phyloP scores from a whole-genome alignment of 2,888 invertebrate genomes.

The Plebejus argus region DNA sequence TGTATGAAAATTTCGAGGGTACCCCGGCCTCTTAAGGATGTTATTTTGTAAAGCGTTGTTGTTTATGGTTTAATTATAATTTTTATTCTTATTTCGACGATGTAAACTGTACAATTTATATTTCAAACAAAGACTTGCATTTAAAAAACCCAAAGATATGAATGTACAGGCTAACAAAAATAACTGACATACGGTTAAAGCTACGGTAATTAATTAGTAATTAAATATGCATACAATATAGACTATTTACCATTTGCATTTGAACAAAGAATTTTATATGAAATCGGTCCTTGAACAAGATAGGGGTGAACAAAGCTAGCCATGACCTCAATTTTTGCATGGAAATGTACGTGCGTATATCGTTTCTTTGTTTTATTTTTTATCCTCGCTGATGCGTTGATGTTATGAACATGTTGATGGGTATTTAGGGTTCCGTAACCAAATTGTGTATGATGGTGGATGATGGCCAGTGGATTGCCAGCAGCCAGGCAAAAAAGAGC shows the following conservation, averaged over 20 bases:
- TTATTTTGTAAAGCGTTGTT: background rate
- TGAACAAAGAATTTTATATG: conserved; percentile 14
- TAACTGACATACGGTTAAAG: background rate
- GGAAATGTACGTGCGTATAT: background rate
- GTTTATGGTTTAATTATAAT: background rate
- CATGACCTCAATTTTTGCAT: conserved; percentile 8
- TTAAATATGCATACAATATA: conserved; percentile 1
- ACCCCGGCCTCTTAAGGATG: too few relatives aligned
- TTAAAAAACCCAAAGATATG: background rate
- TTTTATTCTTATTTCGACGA: too few relatives aligned
- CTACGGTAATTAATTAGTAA: background rate
- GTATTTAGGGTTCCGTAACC: background rate
- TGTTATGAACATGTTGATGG: background rate
- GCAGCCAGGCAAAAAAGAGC: too few relatives aligned
- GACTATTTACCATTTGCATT: background rate
- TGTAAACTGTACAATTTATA: background rate
- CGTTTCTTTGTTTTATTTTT: conserved; percentile 3
- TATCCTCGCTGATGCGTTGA: background rate
- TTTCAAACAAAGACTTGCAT: background rate
- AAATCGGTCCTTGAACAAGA: background rate
- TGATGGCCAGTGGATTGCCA: too few relatives aligned
- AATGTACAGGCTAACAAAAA: background rate
- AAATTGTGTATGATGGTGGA: too few relatives aligned
- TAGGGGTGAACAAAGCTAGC: conserved; percentile 4
- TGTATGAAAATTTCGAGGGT: too few relatives aligned